Conservation (phyloP, 2,888 invertebrate species). For the Dermolepida albohirtum region DNA sequence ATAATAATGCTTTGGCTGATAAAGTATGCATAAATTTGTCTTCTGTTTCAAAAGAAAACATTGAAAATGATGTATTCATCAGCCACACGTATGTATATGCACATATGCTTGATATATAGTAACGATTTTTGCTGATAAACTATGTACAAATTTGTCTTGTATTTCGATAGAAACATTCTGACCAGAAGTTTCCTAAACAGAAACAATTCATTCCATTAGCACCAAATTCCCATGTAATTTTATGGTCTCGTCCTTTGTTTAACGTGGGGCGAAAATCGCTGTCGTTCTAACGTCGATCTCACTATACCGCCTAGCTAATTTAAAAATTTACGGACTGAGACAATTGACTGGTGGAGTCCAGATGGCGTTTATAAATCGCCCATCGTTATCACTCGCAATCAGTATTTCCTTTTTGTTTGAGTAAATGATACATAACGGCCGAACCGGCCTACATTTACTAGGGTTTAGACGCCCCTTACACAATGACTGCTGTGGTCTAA, state of each 20-base stretch:
- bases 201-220: not conserved
- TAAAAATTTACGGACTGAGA: constrained; percentile 14
- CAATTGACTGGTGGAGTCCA: constrained; percentile 13
- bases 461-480: not conserved
- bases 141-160: no score
- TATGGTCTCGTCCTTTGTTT: not conserved
- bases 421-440: constrained; percentile 60
- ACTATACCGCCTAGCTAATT: not conserved
- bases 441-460: constrained; percentile 54
- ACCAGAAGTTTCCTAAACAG: no score
- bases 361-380: constrained; percentile 43
- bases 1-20: no score
- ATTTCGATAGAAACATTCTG: no score
- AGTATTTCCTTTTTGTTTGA: constrained; percentile 55
- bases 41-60: no score
- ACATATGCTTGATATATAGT: no score
- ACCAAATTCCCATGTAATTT: constrained; percentile 2
- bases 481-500: not conserved
- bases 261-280: no score
- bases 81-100: no score
- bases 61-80: no score
- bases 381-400: constrained; percentile 52
- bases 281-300: not conserved
- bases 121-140: no score
- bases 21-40: no score